Percentiles rank a stretch among this genome's conserved stretches.
These are phyloP conservation scores for Peromyscus maniculatus DNA, from an alignment of 2,113 vertebrate species.

Conservation along the genomic window DNA sequence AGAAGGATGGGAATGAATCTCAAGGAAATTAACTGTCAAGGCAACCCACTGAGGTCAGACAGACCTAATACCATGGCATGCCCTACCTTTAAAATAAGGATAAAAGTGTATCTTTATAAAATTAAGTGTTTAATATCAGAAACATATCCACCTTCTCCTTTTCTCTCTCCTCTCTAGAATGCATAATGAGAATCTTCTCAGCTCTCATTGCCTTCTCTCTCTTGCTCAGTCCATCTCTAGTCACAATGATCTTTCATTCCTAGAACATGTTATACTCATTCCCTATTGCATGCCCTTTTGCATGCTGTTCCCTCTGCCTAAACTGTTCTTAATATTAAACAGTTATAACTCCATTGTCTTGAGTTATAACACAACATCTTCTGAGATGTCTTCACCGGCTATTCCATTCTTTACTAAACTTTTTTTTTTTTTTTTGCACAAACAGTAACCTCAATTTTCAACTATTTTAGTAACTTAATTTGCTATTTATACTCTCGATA, in stretches of 20 bases:
- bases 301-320: not conserved
- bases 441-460: conserved; percentile 32
- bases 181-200: not conserved
- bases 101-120: conserved; percentile 49
- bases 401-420: not conserved
- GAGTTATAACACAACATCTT: not conserved
- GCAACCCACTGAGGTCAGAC: not conserved
- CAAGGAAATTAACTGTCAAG: conserved; percentile 34
- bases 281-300: not conserved
- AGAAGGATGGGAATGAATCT: not conserved
- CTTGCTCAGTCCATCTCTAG: not conserved
- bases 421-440: conserved; percentile 44
- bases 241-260: conserved; percentile 33
- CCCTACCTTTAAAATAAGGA: conserved; percentile 49
- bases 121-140: conserved; percentile 37
- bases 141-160: not conserved
- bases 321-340: not conserved
- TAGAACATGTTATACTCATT: not conserved
- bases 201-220: not conserved
- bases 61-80: not conserved
- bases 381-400: not conserved
- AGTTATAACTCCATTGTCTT: conserved; percentile 5
- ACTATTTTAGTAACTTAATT: conserved; percentile 59
- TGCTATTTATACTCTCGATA: not conserved
- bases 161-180: not conserved